phyloP scores from a whole-genome alignment of 1,140 invertebrate species.

The Adoxophyes honmai region DNA sequence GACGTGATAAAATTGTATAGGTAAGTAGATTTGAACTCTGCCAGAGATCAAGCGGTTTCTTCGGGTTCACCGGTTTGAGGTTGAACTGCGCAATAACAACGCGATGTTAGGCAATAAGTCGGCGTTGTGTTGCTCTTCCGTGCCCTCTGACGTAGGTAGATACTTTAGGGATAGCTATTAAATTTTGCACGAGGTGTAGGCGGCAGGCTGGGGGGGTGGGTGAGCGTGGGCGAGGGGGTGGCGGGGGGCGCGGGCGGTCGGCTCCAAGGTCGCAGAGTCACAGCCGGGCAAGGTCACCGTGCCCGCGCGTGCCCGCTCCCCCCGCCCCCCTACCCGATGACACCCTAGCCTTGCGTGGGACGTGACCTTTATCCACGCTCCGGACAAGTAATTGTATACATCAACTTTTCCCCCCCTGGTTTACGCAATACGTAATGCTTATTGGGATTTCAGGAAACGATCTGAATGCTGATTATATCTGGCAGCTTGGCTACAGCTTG shows the following conservation, averaged over 20 bases:
- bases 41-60: no score
- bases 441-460: constrained; percentile 26
- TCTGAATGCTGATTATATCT: neutral
- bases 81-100: constrained; percentile 4
- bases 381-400: constrained; percentile 68
- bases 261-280: constrained; percentile 74
- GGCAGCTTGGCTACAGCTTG: no score
- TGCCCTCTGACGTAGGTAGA: constrained; percentile 24
- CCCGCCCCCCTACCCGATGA: constrained; percentile 44
- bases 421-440: constrained; percentile 54
- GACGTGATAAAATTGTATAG: no score
- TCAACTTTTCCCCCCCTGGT: constrained; percentile 10
- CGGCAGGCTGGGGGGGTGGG: constrained; percentile 29
- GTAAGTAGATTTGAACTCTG: no score
- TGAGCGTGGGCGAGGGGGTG: constrained; percentile 18
- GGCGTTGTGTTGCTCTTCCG: constrained; percentile 17
- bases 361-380: constrained; percentile 73
- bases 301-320: constrained; percentile 63
- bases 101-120: constrained; percentile 1
- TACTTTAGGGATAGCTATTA: constrained; percentile 47
- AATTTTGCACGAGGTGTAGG: constrained; percentile 62
- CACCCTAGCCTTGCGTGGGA: constrained; percentile 71
- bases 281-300: constrained; percentile 72
- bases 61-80: neutral
- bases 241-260: constrained; percentile 36